Percentiles rank a stretch among this genome's conserved stretches.
phyloP scores from a whole-genome alignment of 2,888 invertebrate genomes.

The Papilio elwesi region DNA sequence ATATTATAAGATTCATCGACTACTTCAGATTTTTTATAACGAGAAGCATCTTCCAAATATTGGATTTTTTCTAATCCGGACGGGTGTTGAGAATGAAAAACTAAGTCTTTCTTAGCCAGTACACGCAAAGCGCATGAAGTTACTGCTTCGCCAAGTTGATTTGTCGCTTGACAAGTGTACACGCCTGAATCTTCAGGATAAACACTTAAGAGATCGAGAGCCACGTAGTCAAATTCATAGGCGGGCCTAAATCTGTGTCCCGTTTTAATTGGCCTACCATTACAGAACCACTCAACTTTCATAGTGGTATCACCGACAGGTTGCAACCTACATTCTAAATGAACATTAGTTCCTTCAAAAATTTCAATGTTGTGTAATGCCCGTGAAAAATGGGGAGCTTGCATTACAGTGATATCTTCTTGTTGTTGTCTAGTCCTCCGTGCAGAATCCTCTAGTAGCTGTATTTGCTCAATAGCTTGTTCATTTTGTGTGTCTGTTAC shows the following conservation, averaged over 20 bases:
- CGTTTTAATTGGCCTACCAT: slow-evolving; percentile 95
- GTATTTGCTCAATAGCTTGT: slow-evolving; percentile 95
- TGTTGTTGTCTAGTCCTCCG: slow-evolving; percentile 88
- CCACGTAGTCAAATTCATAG: slow-evolving; percentile 98
- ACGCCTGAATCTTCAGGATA: slow-evolving; percentile 99
- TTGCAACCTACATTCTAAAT: slow-evolving; percentile 95
- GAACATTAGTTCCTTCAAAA: slow-evolving; percentile 95
- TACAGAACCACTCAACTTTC: slow-evolving; percentile 98
- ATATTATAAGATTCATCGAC: slow-evolving; percentile 93
- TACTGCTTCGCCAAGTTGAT: slow-evolving; percentile 96
- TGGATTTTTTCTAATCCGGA: slow-evolving; percentile 96
- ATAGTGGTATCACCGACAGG: slow-evolving; percentile 96
- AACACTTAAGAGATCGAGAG: slow-evolving; percentile 96
- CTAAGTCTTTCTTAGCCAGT: slow-evolving; percentile 93
- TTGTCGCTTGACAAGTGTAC: slow-evolving; percentile 97
- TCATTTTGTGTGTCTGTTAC: slow-evolving; percentile 96
- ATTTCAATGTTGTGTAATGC: slow-evolving; percentile 95
- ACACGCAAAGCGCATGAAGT: slow-evolving; percentile 96
- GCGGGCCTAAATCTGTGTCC: slow-evolving; percentile 98
- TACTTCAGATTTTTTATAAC: slow-evolving; percentile 92
- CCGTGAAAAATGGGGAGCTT: slow-evolving; percentile 94
- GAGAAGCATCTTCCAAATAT: slow-evolving; percentile 93
- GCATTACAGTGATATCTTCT: slow-evolving; percentile 92
- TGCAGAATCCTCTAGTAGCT: slow-evolving; percentile 92
- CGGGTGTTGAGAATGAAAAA: slow-evolving; percentile 95